phyloP scores from a whole-genome alignment of 1,140 invertebrate species.

The Diprion similis region DNA sequence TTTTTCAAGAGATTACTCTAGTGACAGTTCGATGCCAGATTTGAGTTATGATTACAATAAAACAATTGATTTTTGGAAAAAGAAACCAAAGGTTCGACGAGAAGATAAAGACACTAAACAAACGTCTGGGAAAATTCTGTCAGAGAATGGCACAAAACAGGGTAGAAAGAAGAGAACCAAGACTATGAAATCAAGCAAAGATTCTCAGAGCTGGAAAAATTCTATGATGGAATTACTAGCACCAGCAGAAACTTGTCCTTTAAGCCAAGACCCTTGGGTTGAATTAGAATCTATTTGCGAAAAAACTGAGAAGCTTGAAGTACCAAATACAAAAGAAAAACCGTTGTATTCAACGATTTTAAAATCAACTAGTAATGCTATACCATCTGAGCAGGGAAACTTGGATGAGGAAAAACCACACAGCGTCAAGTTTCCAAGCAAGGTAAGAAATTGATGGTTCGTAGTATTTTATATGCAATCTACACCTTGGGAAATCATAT shows the following conservation, averaged over 20 bases:
- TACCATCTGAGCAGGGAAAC: not conserved
- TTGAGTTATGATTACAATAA: not conserved
- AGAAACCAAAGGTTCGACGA: not conserved
- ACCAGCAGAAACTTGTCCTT: not conserved
- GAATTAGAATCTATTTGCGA: not conserved
- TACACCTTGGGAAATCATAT: too few relatives aligned
- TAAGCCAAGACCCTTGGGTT: not conserved
- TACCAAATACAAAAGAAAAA: not conserved
- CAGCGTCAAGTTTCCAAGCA: too few relatives aligned
- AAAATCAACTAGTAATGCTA: not conserved
- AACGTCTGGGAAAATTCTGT: not conserved
- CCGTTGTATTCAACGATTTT: not conserved
- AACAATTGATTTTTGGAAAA: not conserved
- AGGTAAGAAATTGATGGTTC: not conserved
- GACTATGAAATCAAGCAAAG: not conserved
- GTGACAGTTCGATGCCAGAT: conserved; percentile 19
- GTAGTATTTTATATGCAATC: too few relatives aligned
- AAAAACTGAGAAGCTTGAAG: not conserved
- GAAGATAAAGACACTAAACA: not conserved
- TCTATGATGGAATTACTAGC: not conserved
- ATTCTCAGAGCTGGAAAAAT: not conserved
- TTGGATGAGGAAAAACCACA: not conserved
- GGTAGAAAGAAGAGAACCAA: not conserved
- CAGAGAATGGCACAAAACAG: not conserved
- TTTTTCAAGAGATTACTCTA: conserved; percentile 6